Base-by-base conservation (phyloP, 2,888 invertebrate species). In the Diploptera punctata region DNA sequence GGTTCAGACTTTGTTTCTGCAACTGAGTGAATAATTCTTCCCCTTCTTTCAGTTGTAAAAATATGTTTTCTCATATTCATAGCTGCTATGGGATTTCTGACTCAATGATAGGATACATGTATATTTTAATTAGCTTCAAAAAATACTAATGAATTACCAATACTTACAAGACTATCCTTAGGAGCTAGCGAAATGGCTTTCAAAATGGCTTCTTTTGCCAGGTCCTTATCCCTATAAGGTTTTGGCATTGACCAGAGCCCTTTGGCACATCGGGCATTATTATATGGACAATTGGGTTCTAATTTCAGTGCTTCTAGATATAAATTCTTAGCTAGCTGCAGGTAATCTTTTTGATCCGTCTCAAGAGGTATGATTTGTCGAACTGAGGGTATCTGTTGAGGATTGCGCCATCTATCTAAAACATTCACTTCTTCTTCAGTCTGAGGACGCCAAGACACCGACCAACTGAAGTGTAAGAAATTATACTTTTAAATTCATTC, bases 181-280 rank as follows among this genome's bases (percentile, higher is more conserved):
- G 68, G 72, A 13, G 72, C 72, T 5, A 72, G 43, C 16, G 43
- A 33, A 13, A 72, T 24, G 13, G 72, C 72, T 33, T 44, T 67
- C 1, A 67, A 54, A 5, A 71, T 71, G 18, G 71, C 71, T 44
- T 71, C 13, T 31, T 71, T 38, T 5, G 71, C 67, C 2, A 7
- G 3, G 43, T 54, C 31, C 18, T 67, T 69, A 9, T 72, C 65
- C 68, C 70, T 74, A 29, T 73, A 74, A n/a, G 74, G 74, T 19
- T 21, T 5, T 3, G 74, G 74, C 29, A 74, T 52, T 2, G 68
- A 68, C 72, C 68, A 65, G 1, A 74, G 44, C 1, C 70, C 73
- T 73, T 73, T 74, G 38, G 74, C 74, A 57, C 72, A 74, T 13
- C 74, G 67, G 13, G 74, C 74, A 57, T 73, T 74, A 29, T 52